phyloP scores from a whole-genome alignment of 2,113 vertebrate genomes.

The Bos javanicus region DNA sequence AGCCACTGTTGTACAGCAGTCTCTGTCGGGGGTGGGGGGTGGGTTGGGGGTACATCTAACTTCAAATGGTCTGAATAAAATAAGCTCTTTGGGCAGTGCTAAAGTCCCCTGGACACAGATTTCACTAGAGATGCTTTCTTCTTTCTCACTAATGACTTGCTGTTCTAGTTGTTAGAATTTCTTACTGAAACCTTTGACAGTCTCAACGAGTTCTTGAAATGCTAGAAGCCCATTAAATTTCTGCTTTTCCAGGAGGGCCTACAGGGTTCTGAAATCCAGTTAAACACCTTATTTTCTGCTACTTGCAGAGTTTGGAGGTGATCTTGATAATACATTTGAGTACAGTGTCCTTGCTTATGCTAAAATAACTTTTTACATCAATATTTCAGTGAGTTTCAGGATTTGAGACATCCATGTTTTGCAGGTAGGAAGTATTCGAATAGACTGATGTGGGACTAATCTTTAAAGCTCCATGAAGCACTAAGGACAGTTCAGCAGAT shows the following conservation, averaged over 20 bases:
- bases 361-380: neutral
- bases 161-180: neutral
- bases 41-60: neutral
- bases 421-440: neutral
- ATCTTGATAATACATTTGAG: neutral
- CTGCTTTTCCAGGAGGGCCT: neutral
- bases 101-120: neutral
- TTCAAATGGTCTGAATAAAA: neutral
- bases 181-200: neutral
- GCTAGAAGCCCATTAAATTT: neutral
- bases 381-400: neutral
- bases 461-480: neutral
- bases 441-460: neutral
- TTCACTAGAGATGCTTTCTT: neutral
- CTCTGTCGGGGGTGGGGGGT: neutral
- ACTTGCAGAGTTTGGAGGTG: neutral
- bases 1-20: neutral
- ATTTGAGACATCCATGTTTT: neutral
- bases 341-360: neutral
- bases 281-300: neutral
- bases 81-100: neutral
- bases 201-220: neutral
- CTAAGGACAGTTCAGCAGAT: neutral
- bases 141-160: neutral
- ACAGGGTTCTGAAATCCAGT: neutral